These are phyloP conservation scores for Ariolimax columbianus DNA, from an alignment of 2,888 invertebrate species.

Conservation along the genomic window DNA sequence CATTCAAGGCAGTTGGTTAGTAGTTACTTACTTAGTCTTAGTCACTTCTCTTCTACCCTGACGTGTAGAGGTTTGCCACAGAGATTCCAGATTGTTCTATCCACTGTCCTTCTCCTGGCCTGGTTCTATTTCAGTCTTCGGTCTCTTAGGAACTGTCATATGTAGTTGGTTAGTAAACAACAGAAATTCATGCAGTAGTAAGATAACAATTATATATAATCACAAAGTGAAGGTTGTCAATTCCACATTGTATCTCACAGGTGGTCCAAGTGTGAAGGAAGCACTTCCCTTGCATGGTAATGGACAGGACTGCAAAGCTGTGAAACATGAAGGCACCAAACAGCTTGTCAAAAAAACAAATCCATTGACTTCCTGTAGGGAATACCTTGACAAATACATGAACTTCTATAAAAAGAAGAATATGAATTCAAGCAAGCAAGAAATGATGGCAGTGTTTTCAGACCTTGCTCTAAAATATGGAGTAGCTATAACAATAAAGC, in stretches of 20 bases:
- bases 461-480: constrained; percentile 39
- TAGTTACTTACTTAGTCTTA: too few relatives aligned
- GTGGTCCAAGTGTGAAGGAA: not conserved
- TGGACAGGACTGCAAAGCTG: not conserved
- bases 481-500: constrained; percentile 39
- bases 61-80: too few relatives aligned
- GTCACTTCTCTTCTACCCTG: too few relatives aligned
- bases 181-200: not conserved
- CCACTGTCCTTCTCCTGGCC: too few relatives aligned
- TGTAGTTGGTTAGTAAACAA: not conserved
- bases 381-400: constrained; percentile 29
- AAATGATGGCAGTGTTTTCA: constrained; percentile 39
- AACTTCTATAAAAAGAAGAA: not conserved
- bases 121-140: too few relatives aligned
- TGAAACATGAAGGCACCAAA: constrained; percentile 1
- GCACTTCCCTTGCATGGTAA: not conserved
- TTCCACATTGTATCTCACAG: not conserved
- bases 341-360: constrained; percentile 6
- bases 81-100: too few relatives aligned
- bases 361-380: constrained; percentile 30
- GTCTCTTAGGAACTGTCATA: too few relatives aligned
- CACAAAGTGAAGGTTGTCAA: not conserved
- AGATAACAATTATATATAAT: not conserved
- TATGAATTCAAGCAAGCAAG: not conserved
- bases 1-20: too few relatives aligned